Base-by-base conservation (phyloP, 30 jellyfish, hydroid and myxozoan genomes). In the Mastigias papua region DNA sequence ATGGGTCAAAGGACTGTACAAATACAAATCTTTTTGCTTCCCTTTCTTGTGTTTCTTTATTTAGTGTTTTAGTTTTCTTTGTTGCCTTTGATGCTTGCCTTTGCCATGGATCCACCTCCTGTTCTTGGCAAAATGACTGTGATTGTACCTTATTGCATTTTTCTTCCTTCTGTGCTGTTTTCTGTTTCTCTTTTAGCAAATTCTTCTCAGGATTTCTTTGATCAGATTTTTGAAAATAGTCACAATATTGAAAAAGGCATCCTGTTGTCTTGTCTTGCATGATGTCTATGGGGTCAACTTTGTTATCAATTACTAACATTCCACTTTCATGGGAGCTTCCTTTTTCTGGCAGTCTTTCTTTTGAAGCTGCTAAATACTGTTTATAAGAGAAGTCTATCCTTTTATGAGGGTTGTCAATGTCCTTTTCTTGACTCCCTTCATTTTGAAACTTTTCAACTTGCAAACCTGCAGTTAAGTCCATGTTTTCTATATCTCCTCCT, bases 311-410 rank as follows among this genome's bases (percentile, higher is more conserved):
- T 15, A 80, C 74, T 11, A 67, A 23, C 28, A 64, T 54, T 25
- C 82, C 91, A 27, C 37, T 0, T 42, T 80, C 65, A 11, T 64
- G 33, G 9, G 91, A 73, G 22, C 65, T 78, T 19, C 91, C 91
- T 80, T 82, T 80, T 19, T 75, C 64, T 21, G 91, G 91, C 46
- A 82, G 91, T 31, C 91, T 80, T 80, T 80, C 91, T 64, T 33
- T 80, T 31, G 91, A 34, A 35, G 91, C 65, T 15, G 91, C 82
- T 27, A 82, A 35, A 21, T 80, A 46, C 32, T 75, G 57, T 25
- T 73, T 82, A 31, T 80, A 50, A 49, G 35, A 80, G 62, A 80
- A 80, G 62, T 80, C 91, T n/a, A 63, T 82, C 34, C 65, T 74
- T 1, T 25, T 34, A 2, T 20, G 70, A 30, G 21, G 49, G 22